A percentile compares a stretch with the other conserved stretches of the same genome.
These are phyloP conservation scores for Poeciliopsis retropinna DNA, from an alignment of 2,113 vertebrate species.

Conservation along the genomic window DNA sequence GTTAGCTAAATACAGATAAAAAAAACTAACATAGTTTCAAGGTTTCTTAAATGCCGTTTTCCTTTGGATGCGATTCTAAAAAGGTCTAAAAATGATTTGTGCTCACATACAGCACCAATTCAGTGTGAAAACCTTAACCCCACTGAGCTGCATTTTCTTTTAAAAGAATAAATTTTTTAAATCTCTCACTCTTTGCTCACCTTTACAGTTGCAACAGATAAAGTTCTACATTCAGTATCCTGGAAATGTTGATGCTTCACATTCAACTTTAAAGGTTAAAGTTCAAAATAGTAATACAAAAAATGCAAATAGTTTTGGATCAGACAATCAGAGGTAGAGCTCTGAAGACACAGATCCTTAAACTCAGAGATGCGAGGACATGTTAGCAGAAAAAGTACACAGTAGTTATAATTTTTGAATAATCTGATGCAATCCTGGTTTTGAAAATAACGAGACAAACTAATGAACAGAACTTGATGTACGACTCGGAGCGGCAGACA, in stretches of 20 bases:
- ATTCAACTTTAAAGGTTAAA: neutral
- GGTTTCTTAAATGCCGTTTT: neutral
- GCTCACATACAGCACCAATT: too few species aligned
- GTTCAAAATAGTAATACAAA: neutral
- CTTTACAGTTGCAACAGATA: too few species aligned
- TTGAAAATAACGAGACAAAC: conserved; percentile 15
- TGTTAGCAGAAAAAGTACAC: conserved; percentile 9
- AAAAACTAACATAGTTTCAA: neutral
- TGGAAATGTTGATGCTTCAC: neutral
- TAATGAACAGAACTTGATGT: conserved; percentile 14
- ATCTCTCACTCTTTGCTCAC: too few species aligned
- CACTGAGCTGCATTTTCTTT: too few species aligned
- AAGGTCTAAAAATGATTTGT: too few species aligned
- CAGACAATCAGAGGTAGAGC: neutral
- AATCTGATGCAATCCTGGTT: conserved; percentile 46
- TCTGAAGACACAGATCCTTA: neutral
- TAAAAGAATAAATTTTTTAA: too few species aligned
- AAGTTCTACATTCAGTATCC: too few species aligned
- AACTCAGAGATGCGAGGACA: conserved; percentile 8
- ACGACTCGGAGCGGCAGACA: conserved; percentile 27
- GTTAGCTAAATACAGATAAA: neutral
- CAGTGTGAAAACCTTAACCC: neutral
- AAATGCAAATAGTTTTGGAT: neutral
- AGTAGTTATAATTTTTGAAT: neutral
- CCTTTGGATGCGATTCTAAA: neutral